A percentile compares a stretch with the other conserved stretches of the same genome.
Evolutionary conservation across 1,140 invertebrate species (phyloP).

Genomic region (Nilaparvata lugens): DNA sequence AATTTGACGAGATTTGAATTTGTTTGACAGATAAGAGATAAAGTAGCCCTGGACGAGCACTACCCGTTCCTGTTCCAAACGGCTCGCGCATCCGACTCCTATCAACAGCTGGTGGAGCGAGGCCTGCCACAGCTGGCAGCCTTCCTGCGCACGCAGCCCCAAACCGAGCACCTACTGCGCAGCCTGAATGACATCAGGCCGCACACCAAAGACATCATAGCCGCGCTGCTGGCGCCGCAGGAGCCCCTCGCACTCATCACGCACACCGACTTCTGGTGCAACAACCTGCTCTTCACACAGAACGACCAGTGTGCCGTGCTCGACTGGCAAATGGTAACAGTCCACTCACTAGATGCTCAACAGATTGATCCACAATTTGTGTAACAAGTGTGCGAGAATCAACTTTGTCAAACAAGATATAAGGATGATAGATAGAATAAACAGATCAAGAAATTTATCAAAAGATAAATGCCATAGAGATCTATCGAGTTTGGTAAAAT

Average conservation of each 20-base stretch:
- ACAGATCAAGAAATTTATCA: too few relatives aligned
- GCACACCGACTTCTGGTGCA: constrained; percentile 76
- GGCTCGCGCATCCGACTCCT: constrained; percentile 61
- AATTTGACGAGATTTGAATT: too few relatives aligned
- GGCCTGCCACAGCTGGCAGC: constrained; percentile 59
- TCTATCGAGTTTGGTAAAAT: too few relatives aligned
- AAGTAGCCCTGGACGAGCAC: constrained; percentile 45
- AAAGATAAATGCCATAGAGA: too few relatives aligned
- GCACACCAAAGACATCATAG: constrained; percentile 50
- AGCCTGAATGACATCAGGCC: constrained; percentile 44
- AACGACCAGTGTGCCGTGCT: constrained; percentile 51
- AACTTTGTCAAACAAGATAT: too few relatives aligned
- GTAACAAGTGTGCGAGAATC: too few relatives aligned
- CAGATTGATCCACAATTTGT: too few relatives aligned
- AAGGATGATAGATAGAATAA: too few relatives aligned
- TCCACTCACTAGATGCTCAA: too few relatives aligned
- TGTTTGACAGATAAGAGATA: constrained; percentile 35
- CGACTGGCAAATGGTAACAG: constrained; percentile 73
- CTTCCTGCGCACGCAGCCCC: constrained; percentile 54
- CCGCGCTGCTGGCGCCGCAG: constrained; percentile 49
- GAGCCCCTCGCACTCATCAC: constrained; percentile 60
- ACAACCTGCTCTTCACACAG: constrained; percentile 62
- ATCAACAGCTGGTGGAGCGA: constrained; percentile 62
- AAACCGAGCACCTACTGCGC: constrained; percentile 43
- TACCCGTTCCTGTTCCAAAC: constrained; percentile 68